Evolutionary conservation across 2,888 invertebrate genomes (phyloP), one percentile per base, ranked within the genome.

Genomic region (Tachina grossa): DNA sequence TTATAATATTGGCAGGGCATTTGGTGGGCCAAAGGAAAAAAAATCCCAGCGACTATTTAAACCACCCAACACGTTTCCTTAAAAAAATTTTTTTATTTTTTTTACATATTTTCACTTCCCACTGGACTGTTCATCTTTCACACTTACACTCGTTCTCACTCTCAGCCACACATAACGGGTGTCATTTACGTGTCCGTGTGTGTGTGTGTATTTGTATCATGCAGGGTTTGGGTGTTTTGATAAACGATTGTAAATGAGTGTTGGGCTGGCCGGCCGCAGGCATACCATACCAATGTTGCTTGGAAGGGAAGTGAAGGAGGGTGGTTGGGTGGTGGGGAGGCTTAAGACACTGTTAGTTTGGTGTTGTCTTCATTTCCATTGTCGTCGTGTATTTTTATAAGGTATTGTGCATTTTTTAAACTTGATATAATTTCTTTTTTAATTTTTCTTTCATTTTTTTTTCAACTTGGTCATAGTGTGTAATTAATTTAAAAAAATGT

Each of bases 301-400:
- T 31, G 31, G 31, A 31, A 31, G 31, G 3, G 31, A 3, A 2
- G 31, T 31, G 31, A 6, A 6, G 31, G 6, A 31, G 72, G 77
- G 77, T 63, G 68, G 68, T 66, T 51, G 81, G 75, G 75, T 75
- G 79, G 31, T 31, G 22, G 55, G 8, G 16, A 14, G 43, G 49
- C 47, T 72, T 66, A 77, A 82, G 61, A 69, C 55, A 55, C 68
- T 69, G 61, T 53, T 71, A 45, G 65, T 77, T 45, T 75, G 61
- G 10, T 63, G 76, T 68, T 83, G 83, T 88, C 87, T 88, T 87
- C 88, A 88, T 88, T 88, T 88, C 75, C 84, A 87, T 87, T 88
- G 87, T 87, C 79, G 85, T 71, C 45, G 85, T 84, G 84, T 86
- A 87, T 86, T 88, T 82, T 87, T 87, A 75, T 87, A 86, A 84